Evolutionary conservation across 1,140 invertebrate genomes (phyloP).

Genomic region (Philotrypesis tridentata): DNA sequence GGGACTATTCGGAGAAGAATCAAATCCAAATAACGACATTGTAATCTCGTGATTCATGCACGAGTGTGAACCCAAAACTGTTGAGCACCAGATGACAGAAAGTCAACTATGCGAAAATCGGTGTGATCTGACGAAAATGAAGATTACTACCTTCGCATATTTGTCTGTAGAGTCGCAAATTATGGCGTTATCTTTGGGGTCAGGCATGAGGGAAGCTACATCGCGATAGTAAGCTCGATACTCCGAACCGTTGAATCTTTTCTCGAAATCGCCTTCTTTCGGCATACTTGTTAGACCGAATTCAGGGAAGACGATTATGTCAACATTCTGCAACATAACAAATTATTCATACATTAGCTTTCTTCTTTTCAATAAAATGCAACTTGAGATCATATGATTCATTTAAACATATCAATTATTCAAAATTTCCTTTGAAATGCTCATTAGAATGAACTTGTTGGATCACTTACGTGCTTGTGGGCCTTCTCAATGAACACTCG

Average conservation of each 20-base stretch:
- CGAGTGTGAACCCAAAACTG: too few species aligned
- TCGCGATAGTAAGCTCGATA: slow-evolving; percentile 31
- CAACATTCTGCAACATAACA: slow-evolving; percentile 75
- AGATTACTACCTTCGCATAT: slow-evolving; percentile 19
- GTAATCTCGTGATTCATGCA: too few species aligned
- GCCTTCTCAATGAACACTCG: slow-evolving; percentile 54
- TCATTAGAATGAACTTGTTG: background rate
- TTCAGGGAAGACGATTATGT: slow-evolving; percentile 91
- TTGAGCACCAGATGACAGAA: too few species aligned
- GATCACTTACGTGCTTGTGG: slow-evolving; percentile 48
- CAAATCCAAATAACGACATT: too few species aligned
- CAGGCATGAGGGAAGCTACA: slow-evolving; percentile 54
- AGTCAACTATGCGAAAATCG: too few species aligned
- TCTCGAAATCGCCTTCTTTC: slow-evolving; percentile 54
- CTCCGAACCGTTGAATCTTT: slow-evolving; percentile 69
- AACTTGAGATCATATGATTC: too few species aligned
- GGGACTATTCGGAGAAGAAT: too few species aligned
- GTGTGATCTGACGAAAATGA: too few species aligned
- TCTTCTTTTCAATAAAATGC: too few species aligned
- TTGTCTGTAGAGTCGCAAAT: slow-evolving; percentile 49
- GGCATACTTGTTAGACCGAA: slow-evolving; percentile 73
- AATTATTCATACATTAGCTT: too few species aligned
- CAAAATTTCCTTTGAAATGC: too few species aligned
- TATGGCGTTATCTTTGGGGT: slow-evolving; percentile 51
- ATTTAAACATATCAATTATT: too few species aligned